phyloP scores from a whole-genome alignment of 2,888 invertebrate genomes.

The Gymnocheta viridis region DNA sequence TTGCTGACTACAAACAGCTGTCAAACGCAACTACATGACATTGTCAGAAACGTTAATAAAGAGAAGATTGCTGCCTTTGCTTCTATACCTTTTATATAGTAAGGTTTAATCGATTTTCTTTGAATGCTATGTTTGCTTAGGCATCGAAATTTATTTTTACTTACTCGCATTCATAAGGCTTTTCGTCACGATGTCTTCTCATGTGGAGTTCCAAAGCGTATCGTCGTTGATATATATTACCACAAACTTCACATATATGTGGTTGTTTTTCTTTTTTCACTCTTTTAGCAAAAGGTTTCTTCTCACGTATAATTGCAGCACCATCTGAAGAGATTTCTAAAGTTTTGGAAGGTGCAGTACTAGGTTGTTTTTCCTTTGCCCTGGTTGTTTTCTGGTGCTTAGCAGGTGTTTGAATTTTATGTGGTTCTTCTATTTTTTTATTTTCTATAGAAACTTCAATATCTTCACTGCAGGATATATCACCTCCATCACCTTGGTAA shows the following conservation, averaged over 20 bases:
- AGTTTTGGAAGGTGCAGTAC: slow-evolving; percentile 67
- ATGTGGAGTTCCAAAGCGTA: slow-evolving; percentile 80
- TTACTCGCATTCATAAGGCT: slow-evolving; percentile 81
- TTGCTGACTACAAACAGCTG: too few species aligned
- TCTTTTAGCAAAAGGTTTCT: slow-evolving; percentile 15
- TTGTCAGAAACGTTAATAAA: too few species aligned
- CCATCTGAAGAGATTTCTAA: slow-evolving; percentile 73
- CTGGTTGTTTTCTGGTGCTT: not conserved
- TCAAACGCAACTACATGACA: too few species aligned
- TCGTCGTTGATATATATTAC: slow-evolving; percentile 80
- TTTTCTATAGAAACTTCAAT: slow-evolving; percentile 5
- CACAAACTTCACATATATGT: slow-evolving; percentile 80
- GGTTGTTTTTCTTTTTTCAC: slow-evolving; percentile 70
- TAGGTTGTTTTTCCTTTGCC: not conserved
- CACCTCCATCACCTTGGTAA: not conserved
- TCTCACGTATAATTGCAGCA: slow-evolving; percentile 69
- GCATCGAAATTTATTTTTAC: slow-evolving; percentile 50
- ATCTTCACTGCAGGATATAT: not conserved
- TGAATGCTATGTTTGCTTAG: too few species aligned
- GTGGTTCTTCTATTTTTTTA: not conserved
- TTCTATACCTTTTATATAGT: too few species aligned
- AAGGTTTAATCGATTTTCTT: too few species aligned
- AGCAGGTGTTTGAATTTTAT: not conserved
- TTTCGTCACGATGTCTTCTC: slow-evolving; percentile 80
- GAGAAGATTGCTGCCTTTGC: too few species aligned